Evolutionary conservation across 2,797 vertebrate genomes (phyloP), one percentile per base, ranked within the genome.

Genomic region (Sarcophilus harrisii): DNA sequence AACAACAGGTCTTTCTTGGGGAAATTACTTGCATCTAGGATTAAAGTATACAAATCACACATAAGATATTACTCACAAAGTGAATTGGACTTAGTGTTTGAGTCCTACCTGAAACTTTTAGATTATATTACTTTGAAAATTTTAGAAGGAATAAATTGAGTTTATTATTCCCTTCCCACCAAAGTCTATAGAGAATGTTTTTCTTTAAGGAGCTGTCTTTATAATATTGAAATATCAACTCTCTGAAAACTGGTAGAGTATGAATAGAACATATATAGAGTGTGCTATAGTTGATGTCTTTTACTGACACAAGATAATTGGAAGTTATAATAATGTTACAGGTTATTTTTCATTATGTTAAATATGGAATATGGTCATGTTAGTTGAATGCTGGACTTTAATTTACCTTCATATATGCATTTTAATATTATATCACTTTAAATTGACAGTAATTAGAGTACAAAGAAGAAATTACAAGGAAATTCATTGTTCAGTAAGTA

Each of bases 401-500:
- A 10, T 91, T 57, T 58, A 93, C 91, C 55, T 92, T 87, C 58
- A 58, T 57, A 38, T 58, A 58, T 45, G 38, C 38, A 45, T 49
- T 87, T 87, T 49, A 87, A 73, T 90, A 92, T 81, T 29, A 60
- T 3, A 11, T 73, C 57, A 94, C 94, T 94, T 94, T 97, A 57
- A 93, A 95, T 96, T 89, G 1, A 38, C 32, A 29, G 32, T n/a
- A 91, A 95, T 93, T 95, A 58, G 90, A 94, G 94, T 92, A 94
- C 95, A 96, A 96, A 95, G 38, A 96, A 97, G 97, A 97, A 96
- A 98, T 97, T 95, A 97, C 96, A 97, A 97, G 94, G 97, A 96
- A 58, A 81, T 96, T 97, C 94, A 94, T 59, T 91, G 87, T 95
- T 96, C 96, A 94, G 87, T 95, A 90, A 95, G 95, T 92, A 95